Base-by-base conservation (phyloP, 1,140 invertebrate species). In the Halesus radiatus region DNA sequence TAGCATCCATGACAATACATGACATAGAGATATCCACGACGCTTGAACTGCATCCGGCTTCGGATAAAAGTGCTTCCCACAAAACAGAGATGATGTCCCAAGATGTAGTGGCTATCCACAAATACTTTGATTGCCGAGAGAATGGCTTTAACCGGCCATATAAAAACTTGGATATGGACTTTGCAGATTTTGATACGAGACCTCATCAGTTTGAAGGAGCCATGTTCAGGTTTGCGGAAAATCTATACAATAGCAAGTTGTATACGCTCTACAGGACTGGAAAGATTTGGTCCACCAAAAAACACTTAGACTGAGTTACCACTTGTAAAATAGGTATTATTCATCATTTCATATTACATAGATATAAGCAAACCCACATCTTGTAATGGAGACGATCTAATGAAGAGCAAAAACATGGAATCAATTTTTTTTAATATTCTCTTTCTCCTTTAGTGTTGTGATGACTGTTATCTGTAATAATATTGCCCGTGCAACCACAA, bases 121-220 rank as follows among this genome's bases (percentile, higher is more conserved):
- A 90, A 78, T 90, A 90, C 80, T 87, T 84, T 26, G 86, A 87
- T 74, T 90, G 89, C 84, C 86, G 86, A 26, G 88, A 90, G 77
- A 85, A 84, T 7, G 88, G 87, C 29, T 84, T 76, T 29, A 81
- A 78, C n/a, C 74, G 66, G n/a, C 68, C 84, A 3, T 87, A 86
- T 60, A 85, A 86, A 37, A 84, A 85, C 4, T 84, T 83, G 54
- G 88, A 88, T 29, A 77, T 81, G 26, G 85, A 85, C 22, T 90
- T 89, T 80, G 88, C 88, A 83, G 88, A 89, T 76, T 89, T 88
- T 22, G 88, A 90, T 58, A 87, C 89, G 85, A 87, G 89, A 83
- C 88, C 87, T 60, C 88, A 90, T 78, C 88, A 88, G 66, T 89
- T 89, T 80, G 89, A 90, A 86, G 88, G 88, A 45, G 88, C 88